Evolutionary conservation across 2,888 invertebrate species (phyloP).

Genomic region (Tiliacea aurago): DNA sequence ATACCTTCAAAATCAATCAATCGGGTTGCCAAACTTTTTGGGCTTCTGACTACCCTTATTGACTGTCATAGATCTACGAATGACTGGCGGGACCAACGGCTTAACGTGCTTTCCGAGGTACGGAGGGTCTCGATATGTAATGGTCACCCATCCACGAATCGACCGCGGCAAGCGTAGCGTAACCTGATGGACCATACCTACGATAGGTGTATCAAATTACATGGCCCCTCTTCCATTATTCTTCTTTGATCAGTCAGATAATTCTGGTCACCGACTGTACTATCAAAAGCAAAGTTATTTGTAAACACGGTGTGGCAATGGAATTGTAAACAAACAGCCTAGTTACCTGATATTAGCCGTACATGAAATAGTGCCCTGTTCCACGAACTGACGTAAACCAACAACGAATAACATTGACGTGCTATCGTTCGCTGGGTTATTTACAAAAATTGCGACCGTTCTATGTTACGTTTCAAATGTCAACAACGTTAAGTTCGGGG

Average conservation of each 20-base stretch:
- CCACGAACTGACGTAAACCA: slow-evolving; percentile 16
- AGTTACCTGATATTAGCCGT: slow-evolving; percentile 10
- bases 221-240: too few relatives aligned
- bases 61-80: background rate
- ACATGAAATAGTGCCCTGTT: slow-evolving; percentile 17
- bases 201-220: too few relatives aligned
- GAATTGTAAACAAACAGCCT: slow-evolving; percentile 26
- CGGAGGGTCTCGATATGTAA: background rate
- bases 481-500: background rate
- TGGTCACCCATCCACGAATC: background rate
- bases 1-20: background rate
- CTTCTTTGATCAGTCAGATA: too few relatives aligned
- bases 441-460: slow-evolving; percentile 36
- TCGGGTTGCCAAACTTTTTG: background rate
- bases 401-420: slow-evolving; percentile 1
- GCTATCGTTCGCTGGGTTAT: slow-evolving; percentile 17
- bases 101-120: background rate
- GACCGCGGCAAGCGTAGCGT: background rate
- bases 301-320: slow-evolving; percentile 26
- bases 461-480: slow-evolving; percentile 25
- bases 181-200: background rate
- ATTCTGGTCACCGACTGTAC: too few relatives aligned
- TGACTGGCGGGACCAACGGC: background rate
- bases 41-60: background rate
- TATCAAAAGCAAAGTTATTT: slow-evolving; percentile 19